Percentiles rank a stretch among this genome's conserved stretches.
phyloP scores from a whole-genome alignment of 2,888 invertebrate species.

The Thumatha senex region DNA sequence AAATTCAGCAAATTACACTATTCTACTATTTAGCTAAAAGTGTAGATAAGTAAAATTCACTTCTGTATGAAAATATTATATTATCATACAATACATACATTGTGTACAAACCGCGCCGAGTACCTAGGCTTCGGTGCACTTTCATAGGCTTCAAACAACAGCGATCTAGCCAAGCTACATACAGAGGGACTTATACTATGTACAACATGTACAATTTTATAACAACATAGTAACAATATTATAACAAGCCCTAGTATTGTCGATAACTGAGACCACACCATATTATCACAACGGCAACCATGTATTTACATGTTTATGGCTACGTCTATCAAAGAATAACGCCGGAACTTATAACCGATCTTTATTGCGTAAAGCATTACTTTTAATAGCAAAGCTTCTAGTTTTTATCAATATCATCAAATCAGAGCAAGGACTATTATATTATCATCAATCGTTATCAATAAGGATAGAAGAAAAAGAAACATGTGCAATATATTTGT shows the following conservation, averaged over 20 bases:
- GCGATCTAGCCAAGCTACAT: constrained; percentile 58
- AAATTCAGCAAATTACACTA: too few relatives aligned
- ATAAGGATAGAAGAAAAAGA: too few relatives aligned
- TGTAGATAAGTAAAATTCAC: constrained; percentile 19
- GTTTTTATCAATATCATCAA: not conserved
- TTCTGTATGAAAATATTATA: constrained; percentile 68
- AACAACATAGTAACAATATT: constrained; percentile 44
- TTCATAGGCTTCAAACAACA: constrained; percentile 57
- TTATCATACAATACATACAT: constrained; percentile 66
- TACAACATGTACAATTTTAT: constrained; percentile 40
- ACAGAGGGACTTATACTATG: constrained; percentile 35
- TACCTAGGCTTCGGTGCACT: constrained; percentile 56
- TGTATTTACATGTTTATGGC: constrained; percentile 36
- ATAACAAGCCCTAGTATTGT: constrained; percentile 47
- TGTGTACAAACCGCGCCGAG: constrained; percentile 64
- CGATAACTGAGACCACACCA: constrained; percentile 41
- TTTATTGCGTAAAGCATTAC: too few relatives aligned
- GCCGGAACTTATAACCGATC: not conserved
- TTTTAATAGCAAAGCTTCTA: not conserved
- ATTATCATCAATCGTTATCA: too few relatives aligned
- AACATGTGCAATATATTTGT: too few relatives aligned
- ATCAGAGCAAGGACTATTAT: too few relatives aligned
- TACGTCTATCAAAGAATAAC: constrained; percentile 14
- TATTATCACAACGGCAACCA: constrained; percentile 67
- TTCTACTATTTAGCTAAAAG: too few relatives aligned